Percentiles rank a stretch among this genome's conserved stretches.
Conservation (phyloP, 2,113 vertebrate species). For the Indicator maculatus region DNA sequence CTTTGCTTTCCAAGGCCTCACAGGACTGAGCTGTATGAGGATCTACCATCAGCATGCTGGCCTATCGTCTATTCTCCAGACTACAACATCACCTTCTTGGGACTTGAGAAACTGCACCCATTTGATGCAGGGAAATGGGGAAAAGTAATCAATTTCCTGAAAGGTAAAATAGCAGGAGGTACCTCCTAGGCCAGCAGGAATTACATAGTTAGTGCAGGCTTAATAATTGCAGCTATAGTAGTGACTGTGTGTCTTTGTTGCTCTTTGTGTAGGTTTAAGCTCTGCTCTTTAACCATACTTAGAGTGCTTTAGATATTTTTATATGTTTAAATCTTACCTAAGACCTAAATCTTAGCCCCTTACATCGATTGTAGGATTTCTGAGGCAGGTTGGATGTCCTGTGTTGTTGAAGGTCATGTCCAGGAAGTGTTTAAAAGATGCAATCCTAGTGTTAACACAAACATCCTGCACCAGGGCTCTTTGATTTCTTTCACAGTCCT, state of each 20-base stretch:
- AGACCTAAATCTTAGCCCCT: background rate
- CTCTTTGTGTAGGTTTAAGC: background rate
- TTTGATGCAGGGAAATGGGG: constrained; percentile 98
- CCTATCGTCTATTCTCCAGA: constrained; percentile 92
- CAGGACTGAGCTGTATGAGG: constrained; percentile 81
- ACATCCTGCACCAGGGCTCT: background rate
- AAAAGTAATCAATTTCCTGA: constrained; percentile 91
- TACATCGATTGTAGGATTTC: background rate
- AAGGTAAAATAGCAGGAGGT: constrained; percentile 80
- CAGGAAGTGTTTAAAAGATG: background rate
- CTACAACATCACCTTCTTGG: constrained; percentile 97
- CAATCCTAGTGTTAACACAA: background rate
- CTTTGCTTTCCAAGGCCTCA: constrained; percentile 77
- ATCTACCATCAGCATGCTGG: constrained; percentile 77
- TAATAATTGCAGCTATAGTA: background rate
- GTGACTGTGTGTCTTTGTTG: background rate
- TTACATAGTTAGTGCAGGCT: background rate
- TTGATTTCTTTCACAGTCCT: background rate
- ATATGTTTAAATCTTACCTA: background rate
- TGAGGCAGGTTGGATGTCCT: background rate
- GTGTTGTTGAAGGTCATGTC: background rate
- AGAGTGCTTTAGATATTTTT: background rate
- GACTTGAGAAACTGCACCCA: constrained; percentile 93
- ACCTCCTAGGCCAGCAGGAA: background rate
- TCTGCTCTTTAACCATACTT: background rate